Evolutionary conservation across 2,797 vertebrate genomes (phyloP), one percentile per base, ranked within the genome.

Genomic region (Anguilla megastoma): DNA sequence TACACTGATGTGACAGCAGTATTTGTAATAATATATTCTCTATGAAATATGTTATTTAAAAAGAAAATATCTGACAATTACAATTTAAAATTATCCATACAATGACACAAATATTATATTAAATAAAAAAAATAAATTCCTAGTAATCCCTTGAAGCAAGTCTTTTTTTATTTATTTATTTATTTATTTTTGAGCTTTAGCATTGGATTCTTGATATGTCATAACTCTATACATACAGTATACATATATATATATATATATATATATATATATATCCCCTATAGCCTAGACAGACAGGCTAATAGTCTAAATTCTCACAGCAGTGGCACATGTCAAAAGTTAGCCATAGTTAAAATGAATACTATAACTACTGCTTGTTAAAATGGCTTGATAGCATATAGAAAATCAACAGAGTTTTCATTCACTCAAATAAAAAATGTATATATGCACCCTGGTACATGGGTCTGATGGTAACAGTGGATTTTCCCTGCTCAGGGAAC

Each of bases 401-500:
- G 74, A 2, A 41, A 41, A 14, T 41, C 14, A 50, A n/a, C 79
- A 82, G 79, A 48, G 71, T 54, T 83, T 60, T 50, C 48, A 88
- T 85, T 74, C 21, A 27, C n/a, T 88, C 82, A 74, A 52, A 30
- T 48, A 14, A 74, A 86, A 74, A n/a, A 18, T 45, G 27, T 60
- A 58, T 85, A 66, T 66, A 66, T 66, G 50, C 84, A 88, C 60
- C 33, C 10, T 69, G 66, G 69, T 85, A 50, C 45, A 56, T 36
- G 63, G 84, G 63, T 74, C 69, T 71, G 74, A 89, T 66, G 45
- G n/a, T 60, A 87, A 87, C 86, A 58, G 86, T 79, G 66, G 86
- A 94, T 95, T 92, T 82, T 90, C 91, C 90, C 90, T 93, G 94
- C 94, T 94, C 94, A 92, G 92, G 58, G 93, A 94, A 93, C 93